Evolutionary conservation across 2,888 invertebrate species (phyloP).

Genomic region (Himalopsyche tibetana): DNA sequence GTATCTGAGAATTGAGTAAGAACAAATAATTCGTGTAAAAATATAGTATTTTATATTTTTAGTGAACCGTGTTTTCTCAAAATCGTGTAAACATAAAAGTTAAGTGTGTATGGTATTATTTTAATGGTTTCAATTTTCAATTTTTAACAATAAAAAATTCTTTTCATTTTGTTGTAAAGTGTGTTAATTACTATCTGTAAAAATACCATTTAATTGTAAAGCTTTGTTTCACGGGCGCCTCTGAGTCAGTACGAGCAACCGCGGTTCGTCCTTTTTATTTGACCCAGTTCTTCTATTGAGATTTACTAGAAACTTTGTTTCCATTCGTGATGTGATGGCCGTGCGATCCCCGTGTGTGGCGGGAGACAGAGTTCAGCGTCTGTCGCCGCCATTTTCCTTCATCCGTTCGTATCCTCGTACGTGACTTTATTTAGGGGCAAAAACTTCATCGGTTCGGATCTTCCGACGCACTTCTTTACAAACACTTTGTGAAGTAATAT

Average conservation of each 20-base stretch:
- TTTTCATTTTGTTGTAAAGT: neutral
- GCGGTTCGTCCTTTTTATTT: conserved; percentile 39
- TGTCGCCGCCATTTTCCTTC: conserved; percentile 1
- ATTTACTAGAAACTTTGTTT: conserved; percentile 49
- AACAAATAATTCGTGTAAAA: too few species aligned
- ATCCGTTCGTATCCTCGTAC: neutral
- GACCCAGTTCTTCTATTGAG: conserved; percentile 47
- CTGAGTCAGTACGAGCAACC: neutral
- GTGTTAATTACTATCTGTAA: neutral
- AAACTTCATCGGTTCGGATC: neutral
- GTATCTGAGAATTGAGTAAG: too few species aligned
- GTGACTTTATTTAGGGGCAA: conserved; percentile 33
- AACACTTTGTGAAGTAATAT: conserved; percentile 32
- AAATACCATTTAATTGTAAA: neutral
- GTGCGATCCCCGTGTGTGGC: conserved; percentile 21
- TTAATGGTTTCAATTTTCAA: too few species aligned
- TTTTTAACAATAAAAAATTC: too few species aligned
- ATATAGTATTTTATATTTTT: too few species aligned
- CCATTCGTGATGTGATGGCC: neutral
- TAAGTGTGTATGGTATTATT: too few species aligned
- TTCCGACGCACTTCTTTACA: conserved; percentile 8
- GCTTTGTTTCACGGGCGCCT: neutral
- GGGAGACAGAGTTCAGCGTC: neutral
- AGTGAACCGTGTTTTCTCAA: too few species aligned
- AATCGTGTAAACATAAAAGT: too few species aligned